Conservation (phyloP, 1,140 invertebrate genomes). For the Drosophila pseudoobscura region DNA sequence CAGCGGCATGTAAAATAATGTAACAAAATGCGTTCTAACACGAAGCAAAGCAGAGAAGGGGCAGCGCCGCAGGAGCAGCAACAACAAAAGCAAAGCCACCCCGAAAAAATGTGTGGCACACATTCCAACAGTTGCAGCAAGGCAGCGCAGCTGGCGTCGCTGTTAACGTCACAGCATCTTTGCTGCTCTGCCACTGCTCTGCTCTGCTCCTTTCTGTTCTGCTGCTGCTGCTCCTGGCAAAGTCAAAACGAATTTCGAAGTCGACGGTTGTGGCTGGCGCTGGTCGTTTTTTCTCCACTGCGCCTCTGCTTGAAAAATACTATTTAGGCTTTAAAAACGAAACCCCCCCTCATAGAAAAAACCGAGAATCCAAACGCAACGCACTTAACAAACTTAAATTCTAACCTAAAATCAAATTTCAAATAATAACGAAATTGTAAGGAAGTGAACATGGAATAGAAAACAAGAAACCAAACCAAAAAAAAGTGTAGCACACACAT, state of each 20-base stretch:
- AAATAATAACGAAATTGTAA: background rate
- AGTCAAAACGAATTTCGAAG: conserved; percentile 82
- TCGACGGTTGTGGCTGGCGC: conserved; percentile 76
- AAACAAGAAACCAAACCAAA: background rate
- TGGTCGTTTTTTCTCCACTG: conserved; percentile 51
- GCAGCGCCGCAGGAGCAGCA: conserved; percentile 22
- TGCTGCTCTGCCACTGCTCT: conserved; percentile 7
- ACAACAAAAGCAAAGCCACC: conserved; percentile 66
- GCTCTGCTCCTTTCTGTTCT: conserved; percentile 22
- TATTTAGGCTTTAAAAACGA: conserved; percentile 56
- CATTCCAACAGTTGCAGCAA: conserved; percentile 78
- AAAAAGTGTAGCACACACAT: conserved; percentile 38
- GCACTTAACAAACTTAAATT: conserved; percentile 9
- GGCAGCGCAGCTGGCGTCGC: conserved; percentile 25
- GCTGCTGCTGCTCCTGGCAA: conserved; percentile 53
- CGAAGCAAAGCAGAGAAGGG: conserved; percentile 23
- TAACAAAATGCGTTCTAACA: conserved; percentile 60
- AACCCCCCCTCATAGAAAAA: conserved; percentile 10
- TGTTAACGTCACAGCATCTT: conserved; percentile 49
- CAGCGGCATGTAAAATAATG: conserved; percentile 60
- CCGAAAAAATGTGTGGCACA: conserved; percentile 66
- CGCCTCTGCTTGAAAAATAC: conserved; percentile 50
- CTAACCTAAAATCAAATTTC: conserved; percentile 15
- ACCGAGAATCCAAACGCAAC: conserved; percentile 4
- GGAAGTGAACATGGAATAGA: background rate